Percentiles rank a stretch among this genome's conserved stretches.
phyloP scores from a whole-genome alignment of 2,797 vertebrate genomes.

The Pogonophryne albipinna region DNA sequence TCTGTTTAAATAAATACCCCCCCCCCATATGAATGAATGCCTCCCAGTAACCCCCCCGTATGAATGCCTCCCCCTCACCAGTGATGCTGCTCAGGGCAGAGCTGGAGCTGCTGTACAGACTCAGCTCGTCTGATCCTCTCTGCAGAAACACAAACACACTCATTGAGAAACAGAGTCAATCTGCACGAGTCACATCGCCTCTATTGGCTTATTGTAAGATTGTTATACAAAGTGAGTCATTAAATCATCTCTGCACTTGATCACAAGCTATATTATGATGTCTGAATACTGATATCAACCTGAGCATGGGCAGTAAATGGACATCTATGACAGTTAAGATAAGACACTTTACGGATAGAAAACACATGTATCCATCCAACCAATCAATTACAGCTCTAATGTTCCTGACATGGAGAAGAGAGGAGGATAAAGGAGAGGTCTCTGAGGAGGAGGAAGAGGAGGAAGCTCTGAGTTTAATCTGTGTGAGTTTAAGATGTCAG shows the following conservation, averaged over 20 bases:
- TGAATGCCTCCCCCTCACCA: slow-evolving; percentile 87
- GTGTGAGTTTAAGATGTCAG: slow-evolving; percentile 80
- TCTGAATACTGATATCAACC: too few species aligned
- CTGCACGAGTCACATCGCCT: too few species aligned
- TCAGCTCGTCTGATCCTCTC: slow-evolving; percentile 99
- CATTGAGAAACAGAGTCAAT: neutral
- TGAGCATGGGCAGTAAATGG: too few species aligned
- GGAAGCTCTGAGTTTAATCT: slow-evolving; percentile 79
- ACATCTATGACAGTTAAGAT: too few species aligned
- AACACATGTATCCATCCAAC: too few species aligned
- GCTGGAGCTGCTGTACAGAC: slow-evolving; percentile 96
- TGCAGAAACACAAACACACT: slow-evolving; percentile 66
- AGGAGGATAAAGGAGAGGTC: slow-evolving; percentile 63
- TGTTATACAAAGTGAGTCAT: too few species aligned
- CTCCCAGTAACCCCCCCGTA: slow-evolving; percentile 41
- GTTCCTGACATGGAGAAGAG: neutral
- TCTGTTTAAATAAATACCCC: slow-evolving; percentile 60
- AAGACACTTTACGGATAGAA: too few species aligned
- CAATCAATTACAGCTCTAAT: too few species aligned
- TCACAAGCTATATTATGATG: too few species aligned
- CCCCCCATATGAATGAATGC: slow-evolving; percentile 40
- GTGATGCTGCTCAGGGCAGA: slow-evolving; percentile 95
- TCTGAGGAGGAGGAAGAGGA: slow-evolving; percentile 68
- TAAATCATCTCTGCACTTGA: too few species aligned
- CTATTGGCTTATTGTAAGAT: too few species aligned